Evolutionary conservation across 2,113 vertebrate species (phyloP), one percentile per base, ranked within the genome.

Genomic region (Chaetorhynchus papuensis): DNA sequence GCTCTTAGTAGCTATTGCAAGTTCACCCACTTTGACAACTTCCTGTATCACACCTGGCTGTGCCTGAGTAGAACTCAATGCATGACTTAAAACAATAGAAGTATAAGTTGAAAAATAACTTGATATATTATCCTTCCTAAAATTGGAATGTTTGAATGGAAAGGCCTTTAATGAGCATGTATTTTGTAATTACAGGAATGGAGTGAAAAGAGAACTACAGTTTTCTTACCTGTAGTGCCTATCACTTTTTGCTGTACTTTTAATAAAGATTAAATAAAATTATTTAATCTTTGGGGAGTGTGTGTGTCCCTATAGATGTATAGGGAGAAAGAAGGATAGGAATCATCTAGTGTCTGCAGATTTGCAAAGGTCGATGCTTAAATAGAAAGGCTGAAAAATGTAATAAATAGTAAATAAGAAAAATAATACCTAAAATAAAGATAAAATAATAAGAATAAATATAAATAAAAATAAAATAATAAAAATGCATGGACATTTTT

Each of bases 281-380:
- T 68, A 37, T 60, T 80, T 69, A 7, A 22, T 59, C 7, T n/a
- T 69, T 68, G 7, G 11, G 6, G 7, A 2, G 17, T 15, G 4
- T 2, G 3, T 11, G 13, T 47, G 33, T 63, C 11, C 4, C 5
- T 33, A 2, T 18, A 10, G 33, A 14, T 26, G 2, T 45, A 22
- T 63, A 41, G 30, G 39, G n/a, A 83, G 37, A 28, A 87, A 24
- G 31, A 64, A 71, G 16, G 20, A 22, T 19, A 17, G 23, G 52
- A 59, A 19, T 81, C 5, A 4, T n/a, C 7, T 45, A 19, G 10
- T 27, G 9, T 68, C 33, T 63, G 14, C 33, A 71, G 52, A 15
- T 85, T 71, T 88, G n/a, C 60, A n/a, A 72, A 31, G 18, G 13
- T 5, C 50, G 18, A 11, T 24, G 5, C 21, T 76, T 42, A 54